A percentile compares a stretch with the other conserved stretches of the same genome.
Evolutionary conservation across 2,888 invertebrate genomes (phyloP).

Genomic region (Stenurella melanura): DNA sequence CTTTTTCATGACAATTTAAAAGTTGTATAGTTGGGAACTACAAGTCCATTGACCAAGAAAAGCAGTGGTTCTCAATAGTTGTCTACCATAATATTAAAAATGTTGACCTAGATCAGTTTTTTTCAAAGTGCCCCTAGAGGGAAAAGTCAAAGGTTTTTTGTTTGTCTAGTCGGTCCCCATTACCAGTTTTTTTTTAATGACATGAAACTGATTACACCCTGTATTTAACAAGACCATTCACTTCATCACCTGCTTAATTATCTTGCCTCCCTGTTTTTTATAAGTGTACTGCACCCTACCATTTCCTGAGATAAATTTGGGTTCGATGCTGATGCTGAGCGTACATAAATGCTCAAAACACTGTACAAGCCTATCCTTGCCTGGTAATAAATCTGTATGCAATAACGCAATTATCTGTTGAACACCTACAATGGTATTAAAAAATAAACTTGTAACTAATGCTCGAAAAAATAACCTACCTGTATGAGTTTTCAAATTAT

Average conservation of each 20-base stretch:
- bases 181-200: too few species aligned
- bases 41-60: too few species aligned
- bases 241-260: conserved; percentile 71
- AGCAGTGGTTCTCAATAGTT: too few species aligned
- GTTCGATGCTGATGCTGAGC: conserved; percentile 68
- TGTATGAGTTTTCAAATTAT: conserved; percentile 62
- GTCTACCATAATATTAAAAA: too few species aligned
- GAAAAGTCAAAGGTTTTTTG: too few species aligned
- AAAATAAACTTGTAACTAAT: conserved; percentile 28
- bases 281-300: conserved; percentile 69
- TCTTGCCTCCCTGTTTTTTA: conserved; percentile 75
- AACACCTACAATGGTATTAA: conserved; percentile 54
- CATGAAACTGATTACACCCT: too few species aligned
- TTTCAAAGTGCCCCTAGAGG: too few species aligned
- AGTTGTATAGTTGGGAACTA: too few species aligned
- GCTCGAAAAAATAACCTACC: conserved; percentile 61
- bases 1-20: too few species aligned
- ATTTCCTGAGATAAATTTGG: conserved; percentile 68
- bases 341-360: conserved; percentile 74
- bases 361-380: conserved; percentile 70
- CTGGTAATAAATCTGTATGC: conserved; percentile 75
- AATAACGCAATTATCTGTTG: conserved; percentile 66
- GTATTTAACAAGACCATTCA: too few species aligned
- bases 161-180: too few species aligned
- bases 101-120: too few species aligned